Evolutionary conservation across 2,888 invertebrate species (phyloP), one percentile per base, ranked within the genome.

Genomic region (Venusia cambrica): DNA sequence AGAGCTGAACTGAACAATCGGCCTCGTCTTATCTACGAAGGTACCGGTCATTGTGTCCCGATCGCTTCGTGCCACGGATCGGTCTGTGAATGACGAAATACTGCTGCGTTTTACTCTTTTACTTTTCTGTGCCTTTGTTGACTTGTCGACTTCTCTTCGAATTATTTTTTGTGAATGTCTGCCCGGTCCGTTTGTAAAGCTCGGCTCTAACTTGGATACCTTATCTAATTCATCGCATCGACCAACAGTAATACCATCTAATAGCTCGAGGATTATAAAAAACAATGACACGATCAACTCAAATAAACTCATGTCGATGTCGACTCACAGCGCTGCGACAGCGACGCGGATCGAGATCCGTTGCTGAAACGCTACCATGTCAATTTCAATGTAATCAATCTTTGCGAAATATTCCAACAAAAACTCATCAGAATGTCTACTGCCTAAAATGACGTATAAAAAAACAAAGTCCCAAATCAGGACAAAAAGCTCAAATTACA

Each of bases 21-120:
- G 64, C 55, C 62, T 68, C 69, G 65, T 74, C 76, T 83, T 80
- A 83, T 81, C 83, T 83, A 75, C 76, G 83, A 80, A 75, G 78
- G 78, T 67, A 62, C 51, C 63, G 72, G 79, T 80, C 77, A 76
- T 80, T 84, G 80, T 81, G 69, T 62, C 67, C 71, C 73, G 71
- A 73, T 78, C 74, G 65, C 70, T 71, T 74, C 74, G 70, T 74
- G 75, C 73, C 70, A 64, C 70, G 61, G 51, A 70, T 65, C 69
- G 59, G 54, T 62, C 70, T 63, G 62, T 70, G 59, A 67, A 80
- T 81, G 76, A 81, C 74, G 80, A 80, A 81, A 74, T 67, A 59
- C 61, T 64, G 57, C 43, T 54, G 64, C 66, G 71, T 73, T 76
- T 77, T 73, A 76, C 69, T 76, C 77, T 80, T 78, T 77, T 74